Base-by-base conservation (phyloP, 1,140 invertebrate genomes). In the Agraylea sexmaculata region DNA sequence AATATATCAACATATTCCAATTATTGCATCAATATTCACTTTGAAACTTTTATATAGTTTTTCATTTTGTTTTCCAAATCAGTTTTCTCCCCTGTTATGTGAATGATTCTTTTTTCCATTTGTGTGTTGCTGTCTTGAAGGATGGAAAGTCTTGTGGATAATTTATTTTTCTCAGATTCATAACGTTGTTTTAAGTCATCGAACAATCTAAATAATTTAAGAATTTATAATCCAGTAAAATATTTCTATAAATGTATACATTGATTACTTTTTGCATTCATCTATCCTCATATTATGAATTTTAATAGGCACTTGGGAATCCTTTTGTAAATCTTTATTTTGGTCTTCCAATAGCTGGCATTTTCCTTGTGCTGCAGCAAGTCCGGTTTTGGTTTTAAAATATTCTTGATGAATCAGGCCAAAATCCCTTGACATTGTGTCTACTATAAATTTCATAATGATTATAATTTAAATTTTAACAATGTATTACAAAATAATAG, bases 361-460 rank as follows among this genome's bases (percentile, higher is more conserved):
- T 8, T 41, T 35, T 6, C 43, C 44, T 36, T 46, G 47, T 2
- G 56, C 52, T 4, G 57, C 54, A 19, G 61, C 62, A 16, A 66
- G 47, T 10, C 55, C 55, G 12, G 41, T 56, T 39, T 58, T 58
- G 33, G 57, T 56, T 0, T 53, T 43, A 51, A 58, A 67, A 45
- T 66, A 67, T 44, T 68, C 64, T 18, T 62, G 57, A 39, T 66
- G 63, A 0, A 68, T 57, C n/a, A 61, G 59, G 27, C 62, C 63
- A 46, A 66, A 68, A 46, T 68, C 64, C 0, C 64, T 53, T 45
- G 60, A 56, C 61, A 68, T 63, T 1, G 62, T 56, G 27, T 58
- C 53, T 53, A 68, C 64, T 68, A 42, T 23, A 51, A 49, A 18
- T 21, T 15, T 37, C 11, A 38, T 16, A 27, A 25, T 23, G 7